Base-by-base conservation (phyloP, 2,113 vertebrate genomes). In the Daphoenositta chrysoptera region DNA sequence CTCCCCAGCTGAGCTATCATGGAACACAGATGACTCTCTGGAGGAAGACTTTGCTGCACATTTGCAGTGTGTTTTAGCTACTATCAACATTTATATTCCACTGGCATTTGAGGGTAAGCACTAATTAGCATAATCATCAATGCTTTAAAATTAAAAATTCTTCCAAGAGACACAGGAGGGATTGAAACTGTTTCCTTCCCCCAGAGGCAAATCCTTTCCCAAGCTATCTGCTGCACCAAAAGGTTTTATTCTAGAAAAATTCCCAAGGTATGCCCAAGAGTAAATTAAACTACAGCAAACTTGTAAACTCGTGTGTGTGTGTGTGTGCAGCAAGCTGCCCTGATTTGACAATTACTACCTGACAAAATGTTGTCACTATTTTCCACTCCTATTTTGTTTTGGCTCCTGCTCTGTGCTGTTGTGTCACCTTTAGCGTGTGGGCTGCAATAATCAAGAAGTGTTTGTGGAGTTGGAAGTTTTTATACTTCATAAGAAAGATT, bases 71-170 rank as follows among this genome's bases (percentile, higher is more conserved):
- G 75, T 90, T 97, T 97, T 77, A 90, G 91, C 87, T 96, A 94
- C 92, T 79, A 40, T 89, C 87, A 96, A 96, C 89, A 86, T 95
- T 90, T 93, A 88, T 94, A 97, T 96, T 93, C 77, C 86, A 87
- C 87, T 81, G 87, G 85, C 92, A 94, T 94, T 96, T 90, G 75
- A 87, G 85, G 88, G 75, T 91, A 94, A 97, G 88, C 75, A 31
- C 83, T 86, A 72, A 79, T 96, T 96, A 96, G 89, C 92, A 87
- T 84, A 88, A 97, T 91, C 86, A 85, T 93, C 75, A 89, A 71
- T 89, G 73, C 68, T 92, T 96, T 89, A 78, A 91, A 66, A 89
- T 91, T 94, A 90, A 96, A 72, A 80, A 90, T 94, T 96, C 69
- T 58, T 93, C 81, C 37, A 83, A 63, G 65, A 93, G 87, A 96